These are phyloP conservation scores for Protodeltote pygarga DNA, from an alignment of 2,888 invertebrate species.

Conservation along the genomic window DNA sequence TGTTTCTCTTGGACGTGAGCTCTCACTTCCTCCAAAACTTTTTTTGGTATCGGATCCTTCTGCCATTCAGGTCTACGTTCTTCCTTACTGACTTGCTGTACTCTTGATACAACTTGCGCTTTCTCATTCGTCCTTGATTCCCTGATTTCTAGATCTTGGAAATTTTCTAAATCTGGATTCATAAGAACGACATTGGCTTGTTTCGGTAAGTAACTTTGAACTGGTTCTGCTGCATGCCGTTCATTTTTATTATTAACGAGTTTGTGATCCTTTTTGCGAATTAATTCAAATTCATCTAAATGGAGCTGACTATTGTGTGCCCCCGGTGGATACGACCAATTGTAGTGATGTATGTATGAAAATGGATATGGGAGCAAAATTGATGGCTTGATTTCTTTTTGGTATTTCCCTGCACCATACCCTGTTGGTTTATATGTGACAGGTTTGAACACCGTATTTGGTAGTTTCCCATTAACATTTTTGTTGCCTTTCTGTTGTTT, in stretches of 20 bases:
- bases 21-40: slow-evolving; percentile 69
- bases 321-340: slow-evolving; percentile 27
- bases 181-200: slow-evolving; percentile 43
- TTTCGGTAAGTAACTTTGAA: slow-evolving; percentile 36
- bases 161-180: slow-evolving; percentile 47
- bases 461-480: too few relatives aligned
- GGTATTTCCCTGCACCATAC: slow-evolving; percentile 11
- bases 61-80: slow-evolving; percentile 63
- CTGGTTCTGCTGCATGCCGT: too few relatives aligned
- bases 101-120: slow-evolving; percentile 14
- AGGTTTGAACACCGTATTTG: slow-evolving; percentile 1
- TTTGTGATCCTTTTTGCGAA: slow-evolving; percentile 45
- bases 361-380: slow-evolving; percentile 68
- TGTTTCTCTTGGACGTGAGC: slow-evolving; percentile 64
- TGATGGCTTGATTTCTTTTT: slow-evolving; percentile 50
- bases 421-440: neutral
- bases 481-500: too few relatives aligned
- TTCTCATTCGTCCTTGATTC: slow-evolving; percentile 14
- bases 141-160: slow-evolving; percentile 32
- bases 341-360: slow-evolving; percentile 56
- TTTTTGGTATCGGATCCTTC: slow-evolving; percentile 63
- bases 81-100: slow-evolving; percentile 3
- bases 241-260: slow-evolving; percentile 21
- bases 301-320: slow-evolving; percentile 36
- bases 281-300: slow-evolving; percentile 44